A percentile compares a stretch with the other conserved stretches of the same genome.
These are phyloP conservation scores for Lithobates pipiens DNA, from an alignment of 2,797 vertebrate species.

Conservation along the genomic window DNA sequence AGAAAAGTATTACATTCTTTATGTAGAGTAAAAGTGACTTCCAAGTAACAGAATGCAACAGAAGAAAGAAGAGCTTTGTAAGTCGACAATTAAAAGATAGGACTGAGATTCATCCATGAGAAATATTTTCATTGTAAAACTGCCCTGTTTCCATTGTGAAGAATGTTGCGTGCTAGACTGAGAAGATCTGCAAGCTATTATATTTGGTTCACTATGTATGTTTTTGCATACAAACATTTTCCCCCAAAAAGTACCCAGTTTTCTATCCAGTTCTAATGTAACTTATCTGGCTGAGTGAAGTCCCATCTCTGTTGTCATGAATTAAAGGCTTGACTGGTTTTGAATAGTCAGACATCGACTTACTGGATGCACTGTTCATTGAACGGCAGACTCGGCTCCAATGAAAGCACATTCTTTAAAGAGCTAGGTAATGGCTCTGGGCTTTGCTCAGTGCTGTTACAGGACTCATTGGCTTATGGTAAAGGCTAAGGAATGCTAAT, in stretches of 20 bases:
- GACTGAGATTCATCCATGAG: constrained; percentile 43
- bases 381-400: constrained; percentile 44
- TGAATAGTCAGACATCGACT: constrained; percentile 11
- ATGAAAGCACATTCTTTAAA: constrained; percentile 72
- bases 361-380: constrained; percentile 27
- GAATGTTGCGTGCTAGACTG: constrained; percentile 36
- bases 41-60: constrained; percentile 13
- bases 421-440: constrained; percentile 72
- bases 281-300: background rate
- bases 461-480: constrained; percentile 66
- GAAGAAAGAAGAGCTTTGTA: background rate
- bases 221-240: constrained; percentile 15
- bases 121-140: constrained; percentile 60
- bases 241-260: background rate
- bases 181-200: constrained; percentile 52
- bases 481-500: constrained; percentile 71
- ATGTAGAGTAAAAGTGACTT: constrained; percentile 9
- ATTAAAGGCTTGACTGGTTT: constrained; percentile 25
- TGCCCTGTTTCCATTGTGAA: constrained; percentile 54
- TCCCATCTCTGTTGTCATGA: constrained; percentile 6
- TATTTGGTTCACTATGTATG: constrained; percentile 16
- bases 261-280: background rate
- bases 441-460: constrained; percentile 69
- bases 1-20: constrained; percentile 20
- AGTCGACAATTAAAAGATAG: constrained; percentile 34